Percentiles rank a stretch among this genome's conserved stretches.
phyloP scores from a whole-genome alignment of 2,797 vertebrate genomes.

The Enteromius trimaculatus region DNA sequence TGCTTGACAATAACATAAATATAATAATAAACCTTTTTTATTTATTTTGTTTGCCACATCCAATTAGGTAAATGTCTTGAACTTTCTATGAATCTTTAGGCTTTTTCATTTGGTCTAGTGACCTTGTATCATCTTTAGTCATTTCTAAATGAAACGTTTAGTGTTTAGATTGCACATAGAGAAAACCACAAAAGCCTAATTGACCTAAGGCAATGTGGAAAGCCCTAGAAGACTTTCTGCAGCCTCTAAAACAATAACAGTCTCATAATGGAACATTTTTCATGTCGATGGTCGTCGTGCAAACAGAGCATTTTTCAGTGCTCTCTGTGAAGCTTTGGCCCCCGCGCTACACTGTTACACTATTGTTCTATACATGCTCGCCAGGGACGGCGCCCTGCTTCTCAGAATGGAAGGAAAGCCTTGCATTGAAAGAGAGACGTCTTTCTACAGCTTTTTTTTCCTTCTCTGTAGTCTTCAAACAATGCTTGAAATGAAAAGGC shows the following conservation, averaged over 20 bases:
- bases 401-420: slow-evolving; percentile 80
- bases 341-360: slow-evolving; percentile 29
- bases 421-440: slow-evolving; percentile 67
- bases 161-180: slow-evolving; percentile 5
- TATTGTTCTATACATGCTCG: slow-evolving; percentile 57
- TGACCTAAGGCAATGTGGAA: background rate
- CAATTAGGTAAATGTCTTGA: background rate
- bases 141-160: background rate
- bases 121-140: background rate
- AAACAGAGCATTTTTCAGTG: slow-evolving; percentile 41
- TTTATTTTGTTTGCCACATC: background rate
- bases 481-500: slow-evolving; percentile 52
- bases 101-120: background rate
- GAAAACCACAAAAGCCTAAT: slow-evolving; percentile 1
- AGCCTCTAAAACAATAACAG: slow-evolving; percentile 46
- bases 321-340: slow-evolving; percentile 43
- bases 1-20: slow-evolving; percentile 5
- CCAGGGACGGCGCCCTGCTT: slow-evolving; percentile 58
- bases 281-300: slow-evolving; percentile 20
- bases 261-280: slow-evolving; percentile 56
- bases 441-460: slow-evolving; percentile 55
- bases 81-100: background rate
- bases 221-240: background rate
- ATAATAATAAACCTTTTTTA: background rate
- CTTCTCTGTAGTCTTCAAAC: slow-evolving; percentile 49